Conservation (phyloP, 2,888 invertebrate species). For the Melipona beecheii region DNA sequence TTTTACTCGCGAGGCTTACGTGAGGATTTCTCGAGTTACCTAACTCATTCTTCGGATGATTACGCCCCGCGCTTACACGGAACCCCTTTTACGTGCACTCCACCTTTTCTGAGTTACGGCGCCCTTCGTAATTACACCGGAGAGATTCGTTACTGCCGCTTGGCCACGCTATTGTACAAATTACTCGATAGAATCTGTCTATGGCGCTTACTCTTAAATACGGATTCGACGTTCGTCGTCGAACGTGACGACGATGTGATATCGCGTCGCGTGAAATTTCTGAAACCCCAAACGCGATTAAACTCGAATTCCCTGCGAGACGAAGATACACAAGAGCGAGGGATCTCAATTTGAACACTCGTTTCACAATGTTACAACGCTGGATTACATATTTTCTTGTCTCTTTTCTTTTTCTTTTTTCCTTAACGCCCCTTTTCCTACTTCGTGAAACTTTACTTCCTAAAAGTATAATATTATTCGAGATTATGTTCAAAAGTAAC, state of each 20-base stretch:
- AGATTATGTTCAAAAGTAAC: background rate
- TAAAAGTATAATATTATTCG: background rate
- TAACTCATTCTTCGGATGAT: constrained; percentile 50
- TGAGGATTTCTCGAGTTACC: constrained; percentile 44
- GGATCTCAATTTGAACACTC: background rate
- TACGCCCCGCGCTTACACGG: constrained; percentile 41
- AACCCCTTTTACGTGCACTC: constrained; percentile 41
- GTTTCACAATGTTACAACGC: background rate
- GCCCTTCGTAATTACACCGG: constrained; percentile 33
- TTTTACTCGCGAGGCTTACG: constrained; percentile 44
- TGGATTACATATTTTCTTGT: background rate
- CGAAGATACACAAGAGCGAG: no score
- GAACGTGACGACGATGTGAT: background rate
- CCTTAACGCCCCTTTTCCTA: background rate
- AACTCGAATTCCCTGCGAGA: background rate
- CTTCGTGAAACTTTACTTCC: no score
- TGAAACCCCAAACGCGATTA: background rate
- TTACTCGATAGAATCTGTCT: constrained; percentile 22
- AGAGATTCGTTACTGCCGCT: constrained; percentile 34
- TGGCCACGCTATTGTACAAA: constrained; percentile 30
- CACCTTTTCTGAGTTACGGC: constrained; percentile 14
- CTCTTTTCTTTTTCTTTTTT: background rate
- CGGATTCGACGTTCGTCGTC: background rate
- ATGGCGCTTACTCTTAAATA: background rate
- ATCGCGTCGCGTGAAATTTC: background rate